Conservation (phyloP, 2,888 invertebrate genomes). For the Pogonocherus hispidulus region DNA sequence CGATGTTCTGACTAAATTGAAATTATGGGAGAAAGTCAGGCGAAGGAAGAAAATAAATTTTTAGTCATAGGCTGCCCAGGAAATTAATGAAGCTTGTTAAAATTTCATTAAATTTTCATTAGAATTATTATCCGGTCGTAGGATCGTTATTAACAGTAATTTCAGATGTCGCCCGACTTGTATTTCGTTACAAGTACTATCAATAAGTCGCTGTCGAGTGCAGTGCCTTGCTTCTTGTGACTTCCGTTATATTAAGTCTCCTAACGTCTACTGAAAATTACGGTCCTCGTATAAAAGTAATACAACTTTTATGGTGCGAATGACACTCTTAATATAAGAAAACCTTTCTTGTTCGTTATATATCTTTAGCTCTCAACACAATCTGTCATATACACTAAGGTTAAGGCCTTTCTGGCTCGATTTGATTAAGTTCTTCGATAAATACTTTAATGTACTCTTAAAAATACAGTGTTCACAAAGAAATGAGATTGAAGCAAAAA, state of each 20-base stretch:
- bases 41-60: conserved; percentile 14
- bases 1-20: conserved; percentile 4
- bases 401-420: background rate
- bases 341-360: conserved; percentile 48
- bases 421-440: conserved; percentile 6
- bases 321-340: conserved; percentile 53
- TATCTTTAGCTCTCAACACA: conserved; percentile 37
- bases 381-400: conserved; percentile 35
- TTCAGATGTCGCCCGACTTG: conserved; percentile 49
- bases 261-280: conserved; percentile 49
- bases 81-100: conserved; percentile 48
- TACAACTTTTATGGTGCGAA: conserved; percentile 54
- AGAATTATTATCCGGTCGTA: conserved; percentile 50
- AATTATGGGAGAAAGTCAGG: conserved; percentile 14
- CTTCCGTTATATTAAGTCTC: conserved; percentile 52
- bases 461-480: background rate
- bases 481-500: no score
- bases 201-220: conserved; percentile 56
- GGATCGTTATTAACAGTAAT: conserved; percentile 50
- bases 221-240: conserved; percentile 50
- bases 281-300: conserved; percentile 52
- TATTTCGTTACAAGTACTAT: conserved; percentile 54
- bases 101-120: conserved; percentile 56
- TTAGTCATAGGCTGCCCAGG: conserved; percentile 35
- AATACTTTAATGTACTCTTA: background rate